Evolutionary conservation across 2,888 invertebrate genomes (phyloP), one percentile per base, ranked within the genome.

Genomic region (Geotrupes spiniger): DNA sequence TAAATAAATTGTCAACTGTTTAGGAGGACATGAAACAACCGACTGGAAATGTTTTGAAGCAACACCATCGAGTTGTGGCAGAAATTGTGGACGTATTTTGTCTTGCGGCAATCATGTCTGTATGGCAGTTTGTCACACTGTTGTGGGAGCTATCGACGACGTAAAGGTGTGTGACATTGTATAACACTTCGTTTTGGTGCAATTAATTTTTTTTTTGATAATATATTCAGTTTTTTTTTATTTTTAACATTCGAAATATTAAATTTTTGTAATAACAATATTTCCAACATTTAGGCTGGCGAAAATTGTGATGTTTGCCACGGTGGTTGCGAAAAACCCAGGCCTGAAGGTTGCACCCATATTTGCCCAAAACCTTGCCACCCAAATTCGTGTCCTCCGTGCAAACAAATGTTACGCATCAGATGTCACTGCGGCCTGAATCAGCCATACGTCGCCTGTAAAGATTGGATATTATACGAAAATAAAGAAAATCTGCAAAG

Each of bases 401-500:
- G 96, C 68, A 79, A 78, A 33, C 78, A 82, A 45, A 76, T 83
- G 58, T 77, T 89, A 16, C 78, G 85, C 61, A 68, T 85, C 39
- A 76, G 82, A 26, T 96, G 96, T 60, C 90, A 94, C 67, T 96
- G 96, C 66, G 84, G 84, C 0, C 75, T 91, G 3, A 84, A 84
- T 43, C 84, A 87, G 54, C 75, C 89, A 2, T 87, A 89, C 61
- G 77, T 90, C 43, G 78, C 82, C 21, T 96, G 96, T 65, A 73
- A 72, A 26, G 84, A 87, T 58, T 81, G 87, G 69, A 77, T 79
- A 1, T 67, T 72, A 1, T 75, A 80, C 9, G 77, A 77, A 37
- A 65, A 68, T 27, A 71, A 42, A 70, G 75, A 27, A 38, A 67
- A 69, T 53, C 62, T 72, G 50, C 70, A 69, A 36, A 73, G 74